These are phyloP conservation scores for Myotis brandtii DNA, from an alignment of 2,113 vertebrate species.

Conservation along the genomic window DNA sequence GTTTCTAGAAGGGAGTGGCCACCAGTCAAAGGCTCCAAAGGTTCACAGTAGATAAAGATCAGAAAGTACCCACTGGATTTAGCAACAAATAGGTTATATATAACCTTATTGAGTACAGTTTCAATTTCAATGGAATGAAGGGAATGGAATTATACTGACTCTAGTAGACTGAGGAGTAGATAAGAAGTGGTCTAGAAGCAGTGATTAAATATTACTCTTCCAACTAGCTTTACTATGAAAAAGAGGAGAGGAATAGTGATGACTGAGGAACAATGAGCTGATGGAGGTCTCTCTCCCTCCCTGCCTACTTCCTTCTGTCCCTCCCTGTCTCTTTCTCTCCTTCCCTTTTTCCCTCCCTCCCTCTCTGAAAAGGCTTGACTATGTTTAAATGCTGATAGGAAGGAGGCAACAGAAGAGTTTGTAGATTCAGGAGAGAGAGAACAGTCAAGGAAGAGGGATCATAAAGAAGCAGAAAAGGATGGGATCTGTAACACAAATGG, in stretches of 20 bases:
- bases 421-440: background rate
- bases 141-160: background rate
- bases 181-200: background rate
- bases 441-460: background rate
- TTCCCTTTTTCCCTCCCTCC: background rate
- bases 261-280: background rate
- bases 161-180: background rate
- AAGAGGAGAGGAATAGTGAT: background rate
- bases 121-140: slow-evolving; percentile 27
- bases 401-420: background rate
- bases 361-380: background rate
- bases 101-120: background rate
- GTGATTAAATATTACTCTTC: background rate
- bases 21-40: background rate
- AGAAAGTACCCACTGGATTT: background rate
- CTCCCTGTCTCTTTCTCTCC: background rate
- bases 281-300: background rate
- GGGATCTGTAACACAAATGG: background rate
- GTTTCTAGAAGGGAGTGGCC: background rate
- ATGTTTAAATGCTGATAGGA: background rate
- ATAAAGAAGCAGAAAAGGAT: background rate
- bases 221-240: background rate
- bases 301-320: background rate
- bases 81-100: background rate
- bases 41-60: background rate